phyloP scores from a whole-genome alignment of 2,113 vertebrate genomes.

The Hemiscyllium ocellatum region DNA sequence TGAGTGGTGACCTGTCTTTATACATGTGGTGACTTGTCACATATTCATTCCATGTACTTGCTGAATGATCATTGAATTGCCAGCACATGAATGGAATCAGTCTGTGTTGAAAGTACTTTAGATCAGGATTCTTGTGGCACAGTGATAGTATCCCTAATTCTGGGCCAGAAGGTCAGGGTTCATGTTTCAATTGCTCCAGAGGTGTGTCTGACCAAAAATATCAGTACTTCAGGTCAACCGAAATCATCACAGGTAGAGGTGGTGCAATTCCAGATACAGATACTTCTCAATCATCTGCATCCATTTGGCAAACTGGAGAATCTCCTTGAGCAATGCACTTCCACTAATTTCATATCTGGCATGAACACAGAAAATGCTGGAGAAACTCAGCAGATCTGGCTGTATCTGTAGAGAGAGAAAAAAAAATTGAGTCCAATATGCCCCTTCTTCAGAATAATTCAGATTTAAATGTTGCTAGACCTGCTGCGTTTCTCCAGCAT shows the following conservation, averaged over 20 bases:
- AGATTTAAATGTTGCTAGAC: no score
- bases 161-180: no score
- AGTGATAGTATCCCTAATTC: no score
- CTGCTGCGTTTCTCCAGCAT: no score
- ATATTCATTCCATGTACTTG: background rate
- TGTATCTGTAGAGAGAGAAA: no score
- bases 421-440: no score
- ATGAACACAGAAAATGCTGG: no score
- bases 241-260: background rate
- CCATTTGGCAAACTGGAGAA: background rate
- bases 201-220: no score
- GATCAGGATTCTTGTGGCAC: no score
- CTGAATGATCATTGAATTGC: background rate
- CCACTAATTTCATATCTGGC: background rate
- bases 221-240: background rate
- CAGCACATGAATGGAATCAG: background rate
- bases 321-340: background rate
- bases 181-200: no score
- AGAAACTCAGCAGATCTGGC: no score
- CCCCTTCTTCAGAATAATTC: no score
- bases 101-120: background rate
- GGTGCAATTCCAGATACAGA: background rate
- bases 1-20: background rate
- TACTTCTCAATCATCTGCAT: background rate
- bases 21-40: background rate